Conservation (phyloP, 2,113 vertebrate species). For the Calyptomena viridis region DNA sequence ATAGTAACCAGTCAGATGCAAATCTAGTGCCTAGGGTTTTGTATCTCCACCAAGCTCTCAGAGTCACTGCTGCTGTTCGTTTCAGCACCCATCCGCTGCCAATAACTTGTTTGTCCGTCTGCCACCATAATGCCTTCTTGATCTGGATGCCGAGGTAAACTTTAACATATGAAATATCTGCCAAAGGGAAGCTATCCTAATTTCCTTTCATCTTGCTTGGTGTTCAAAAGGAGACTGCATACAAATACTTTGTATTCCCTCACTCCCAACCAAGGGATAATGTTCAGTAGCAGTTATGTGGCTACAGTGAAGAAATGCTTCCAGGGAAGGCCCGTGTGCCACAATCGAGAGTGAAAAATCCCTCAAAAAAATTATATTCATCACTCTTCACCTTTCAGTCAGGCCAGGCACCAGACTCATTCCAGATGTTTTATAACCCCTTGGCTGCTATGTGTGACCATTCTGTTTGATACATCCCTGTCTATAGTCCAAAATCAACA, state of each 20-base stretch:
- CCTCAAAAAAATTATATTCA: neutral
- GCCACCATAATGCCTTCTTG: neutral
- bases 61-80: neutral
- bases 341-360: neutral
- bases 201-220: constrained; percentile 7
- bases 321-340: neutral
- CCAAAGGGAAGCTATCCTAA: neutral
- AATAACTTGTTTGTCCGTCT: neutral
- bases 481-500: constrained; percentile 5
- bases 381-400: constrained; percentile 10
- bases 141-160: neutral
- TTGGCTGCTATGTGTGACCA: neutral
- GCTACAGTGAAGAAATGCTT: neutral
- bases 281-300: neutral
- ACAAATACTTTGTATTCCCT: neutral
- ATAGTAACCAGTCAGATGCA: neutral
- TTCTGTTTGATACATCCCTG: constrained; percentile 3
- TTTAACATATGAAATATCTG: neutral
- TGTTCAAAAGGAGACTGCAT: neutral
- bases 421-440: constrained; percentile 23
- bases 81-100: neutral
- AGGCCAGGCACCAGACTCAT: neutral
- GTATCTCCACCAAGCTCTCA: neutral
- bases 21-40: neutral
- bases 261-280: neutral